Evolutionary conservation across 2,797 vertebrate species (phyloP).

Genomic region (Staurois parvus): DNA sequence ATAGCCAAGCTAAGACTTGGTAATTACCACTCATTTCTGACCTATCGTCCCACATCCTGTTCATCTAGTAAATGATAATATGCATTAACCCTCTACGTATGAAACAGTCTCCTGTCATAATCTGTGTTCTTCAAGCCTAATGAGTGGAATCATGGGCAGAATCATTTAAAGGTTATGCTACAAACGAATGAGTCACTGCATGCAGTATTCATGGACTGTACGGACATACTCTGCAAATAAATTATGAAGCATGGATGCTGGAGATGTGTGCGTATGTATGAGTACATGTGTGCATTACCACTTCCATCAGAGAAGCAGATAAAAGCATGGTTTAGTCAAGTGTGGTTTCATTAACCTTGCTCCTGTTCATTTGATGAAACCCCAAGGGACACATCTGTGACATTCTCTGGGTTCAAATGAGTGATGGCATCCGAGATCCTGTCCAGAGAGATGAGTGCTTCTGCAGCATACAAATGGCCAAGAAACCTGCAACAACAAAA

Average conservation of each 20-base stretch:
- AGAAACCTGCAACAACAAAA: slow-evolving; percentile 84
- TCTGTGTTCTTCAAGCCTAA: background rate
- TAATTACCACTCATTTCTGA: background rate
- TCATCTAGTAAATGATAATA: background rate
- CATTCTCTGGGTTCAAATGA: slow-evolving; percentile 96
- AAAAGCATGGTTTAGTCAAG: slow-evolving; percentile 67
- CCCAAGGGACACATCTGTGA: slow-evolving; percentile 94
- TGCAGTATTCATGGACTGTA: slow-evolving; percentile 13
- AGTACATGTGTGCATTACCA: slow-evolving; percentile 52
- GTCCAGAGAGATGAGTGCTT: slow-evolving; percentile 97
- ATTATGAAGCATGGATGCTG: slow-evolving; percentile 34
- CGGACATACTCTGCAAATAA: slow-evolving; percentile 30
- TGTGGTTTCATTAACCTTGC: slow-evolving; percentile 84
- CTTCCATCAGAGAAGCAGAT: slow-evolving; percentile 60
- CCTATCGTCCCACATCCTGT: background rate
- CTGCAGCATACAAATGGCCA: slow-evolving; percentile 96
- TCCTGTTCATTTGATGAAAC: slow-evolving; percentile 92
- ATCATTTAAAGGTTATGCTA: slow-evolving; percentile 11
- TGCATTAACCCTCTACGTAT: background rate
- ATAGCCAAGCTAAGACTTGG: background rate
- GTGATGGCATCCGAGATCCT: slow-evolving; percentile 97
- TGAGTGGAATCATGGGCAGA: slow-evolving; percentile 4
- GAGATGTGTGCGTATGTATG: slow-evolving; percentile 10
- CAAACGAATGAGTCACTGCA: slow-evolving; percentile 35
- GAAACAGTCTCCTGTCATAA: background rate